Percentiles rank a stretch among this genome's conserved stretches.
Evolutionary conservation across 1,140 invertebrate genomes (phyloP).

Genomic region (Achatina immaculata): DNA sequence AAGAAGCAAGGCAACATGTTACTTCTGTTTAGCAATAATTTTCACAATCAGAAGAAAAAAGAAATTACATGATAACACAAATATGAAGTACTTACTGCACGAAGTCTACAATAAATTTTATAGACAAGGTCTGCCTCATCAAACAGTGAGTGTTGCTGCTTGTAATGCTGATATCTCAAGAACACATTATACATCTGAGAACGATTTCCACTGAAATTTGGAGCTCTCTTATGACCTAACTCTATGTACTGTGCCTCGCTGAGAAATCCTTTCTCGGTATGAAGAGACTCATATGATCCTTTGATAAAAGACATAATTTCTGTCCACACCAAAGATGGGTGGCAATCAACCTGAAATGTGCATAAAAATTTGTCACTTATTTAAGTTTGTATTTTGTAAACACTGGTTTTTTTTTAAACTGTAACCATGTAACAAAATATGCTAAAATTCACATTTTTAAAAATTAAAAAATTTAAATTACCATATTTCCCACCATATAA

Average conservation of each 20-base stretch:
- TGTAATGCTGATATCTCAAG: constrained; percentile 48
- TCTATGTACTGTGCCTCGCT: constrained; percentile 51
- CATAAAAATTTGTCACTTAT: background rate
- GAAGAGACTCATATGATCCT: constrained; percentile 61
- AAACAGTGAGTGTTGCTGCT: constrained; percentile 54
- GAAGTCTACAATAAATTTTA: constrained; percentile 42
- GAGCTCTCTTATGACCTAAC: constrained; percentile 59
- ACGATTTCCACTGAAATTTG: constrained; percentile 59
- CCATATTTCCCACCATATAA: no score
- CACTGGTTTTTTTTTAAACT: no score
- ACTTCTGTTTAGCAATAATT: no score
- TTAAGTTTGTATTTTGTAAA: no score
- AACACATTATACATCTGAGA: constrained; percentile 53
- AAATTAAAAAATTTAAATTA: no score
- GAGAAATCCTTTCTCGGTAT: constrained; percentile 49
- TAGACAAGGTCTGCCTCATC: constrained; percentile 64
- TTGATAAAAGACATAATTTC: constrained; percentile 66
- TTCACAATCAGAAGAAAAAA: no score
- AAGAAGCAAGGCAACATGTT: no score
- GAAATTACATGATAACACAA: no score
- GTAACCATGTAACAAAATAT: no score
- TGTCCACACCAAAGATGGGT: constrained; percentile 62
- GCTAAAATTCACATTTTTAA: no score
- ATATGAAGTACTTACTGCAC: constrained; percentile 41
- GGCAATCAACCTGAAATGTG: constrained; percentile 46